These are phyloP conservation scores for Ifrita kowaldi DNA, from an alignment of 2,113 vertebrate species.

Conservation along the genomic window DNA sequence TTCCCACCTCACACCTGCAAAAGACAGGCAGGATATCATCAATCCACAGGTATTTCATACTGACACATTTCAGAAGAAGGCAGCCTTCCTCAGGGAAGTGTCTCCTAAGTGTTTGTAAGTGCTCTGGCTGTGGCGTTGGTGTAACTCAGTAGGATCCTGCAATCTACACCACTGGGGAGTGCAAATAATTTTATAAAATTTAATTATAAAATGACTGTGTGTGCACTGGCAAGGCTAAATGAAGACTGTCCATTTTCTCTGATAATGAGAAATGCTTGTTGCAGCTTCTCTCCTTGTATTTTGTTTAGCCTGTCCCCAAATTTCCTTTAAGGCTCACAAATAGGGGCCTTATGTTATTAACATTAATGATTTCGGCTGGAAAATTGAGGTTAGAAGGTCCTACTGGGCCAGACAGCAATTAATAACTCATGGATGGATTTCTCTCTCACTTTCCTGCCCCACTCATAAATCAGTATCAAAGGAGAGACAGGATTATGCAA, in stretches of 20 bases:
- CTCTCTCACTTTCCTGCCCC: slow-evolving; percentile 43
- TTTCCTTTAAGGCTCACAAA: neutral
- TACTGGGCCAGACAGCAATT: slow-evolving; percentile 46
- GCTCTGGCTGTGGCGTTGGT: neutral
- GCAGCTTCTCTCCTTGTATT: neutral
- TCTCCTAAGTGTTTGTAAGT: neutral
- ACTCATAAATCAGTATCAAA: slow-evolving; percentile 60
- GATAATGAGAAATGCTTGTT: neutral
- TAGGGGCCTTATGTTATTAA: slow-evolving; percentile 30
- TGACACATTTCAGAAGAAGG: neutral
- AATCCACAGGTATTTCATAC: neutral
- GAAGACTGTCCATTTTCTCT: neutral
- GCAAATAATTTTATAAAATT: neutral
- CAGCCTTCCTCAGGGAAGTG: neutral
- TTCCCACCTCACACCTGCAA: slow-evolving; percentile 87
- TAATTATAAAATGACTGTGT: neutral
- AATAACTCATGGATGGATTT: slow-evolving; percentile 48
- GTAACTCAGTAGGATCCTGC: neutral
- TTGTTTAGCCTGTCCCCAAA: neutral
- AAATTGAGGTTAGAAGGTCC: slow-evolving; percentile 64
- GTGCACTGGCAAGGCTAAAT: neutral
- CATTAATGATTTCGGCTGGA: slow-evolving; percentile 50
- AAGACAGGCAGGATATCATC: slow-evolving; percentile 32
- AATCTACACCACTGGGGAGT: neutral
- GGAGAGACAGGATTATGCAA: slow-evolving; percentile 47